Evolutionary conservation across 2,113 vertebrate genomes (phyloP).

Genomic region (Chamaetylas fuelleborni): DNA sequence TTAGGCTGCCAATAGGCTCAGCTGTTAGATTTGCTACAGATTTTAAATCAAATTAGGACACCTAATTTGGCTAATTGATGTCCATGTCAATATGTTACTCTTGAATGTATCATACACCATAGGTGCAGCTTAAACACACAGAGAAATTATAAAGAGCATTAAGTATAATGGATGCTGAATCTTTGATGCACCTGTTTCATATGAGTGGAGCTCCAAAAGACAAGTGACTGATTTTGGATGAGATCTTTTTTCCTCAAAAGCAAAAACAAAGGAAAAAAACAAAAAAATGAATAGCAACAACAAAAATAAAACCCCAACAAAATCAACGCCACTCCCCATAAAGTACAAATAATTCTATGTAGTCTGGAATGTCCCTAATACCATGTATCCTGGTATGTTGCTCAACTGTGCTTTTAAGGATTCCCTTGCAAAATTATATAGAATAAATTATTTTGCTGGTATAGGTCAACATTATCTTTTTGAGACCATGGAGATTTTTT

Average conservation of each 20-base stretch:
- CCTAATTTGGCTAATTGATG: fast-evolving
- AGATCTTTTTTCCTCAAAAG: background rate
- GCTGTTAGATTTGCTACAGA: background rate
- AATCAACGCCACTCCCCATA: background rate
- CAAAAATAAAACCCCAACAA: background rate
- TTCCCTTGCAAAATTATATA: background rate
- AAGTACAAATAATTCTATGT: background rate
- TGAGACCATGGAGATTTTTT: background rate
- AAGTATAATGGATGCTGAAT: background rate
- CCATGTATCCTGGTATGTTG: fast-evolving
- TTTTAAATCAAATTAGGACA: background rate
- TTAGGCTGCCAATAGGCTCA: background rate
- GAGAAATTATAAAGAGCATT: background rate
- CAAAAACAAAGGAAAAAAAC: background rate
- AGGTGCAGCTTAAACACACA: background rate
- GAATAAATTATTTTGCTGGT: background rate
- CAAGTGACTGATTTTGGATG: background rate
- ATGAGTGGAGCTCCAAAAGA: background rate
- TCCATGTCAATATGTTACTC: background rate
- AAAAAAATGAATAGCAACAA: fast-evolving
- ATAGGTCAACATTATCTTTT: background rate
- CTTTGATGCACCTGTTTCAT: background rate
- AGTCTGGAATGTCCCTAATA: background rate
- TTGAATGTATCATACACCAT: background rate
- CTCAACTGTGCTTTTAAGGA: background rate